phyloP scores from a whole-genome alignment of 2,797 vertebrate genomes.

The Malurus leucopterus region DNA sequence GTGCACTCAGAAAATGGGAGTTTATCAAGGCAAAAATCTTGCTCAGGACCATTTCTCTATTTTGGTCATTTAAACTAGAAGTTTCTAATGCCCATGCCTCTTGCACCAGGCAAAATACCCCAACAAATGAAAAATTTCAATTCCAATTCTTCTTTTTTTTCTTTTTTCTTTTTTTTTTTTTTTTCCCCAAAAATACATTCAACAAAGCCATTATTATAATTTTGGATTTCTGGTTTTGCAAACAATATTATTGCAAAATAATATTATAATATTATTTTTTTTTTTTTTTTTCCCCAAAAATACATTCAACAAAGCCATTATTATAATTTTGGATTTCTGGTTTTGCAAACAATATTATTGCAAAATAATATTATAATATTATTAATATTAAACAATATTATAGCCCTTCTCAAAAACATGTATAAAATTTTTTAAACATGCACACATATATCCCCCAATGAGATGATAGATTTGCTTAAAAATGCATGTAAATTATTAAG shows the following conservation, averaged over 20 bases:
- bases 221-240: not conserved
- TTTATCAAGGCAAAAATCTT: not conserved
- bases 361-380: no score
- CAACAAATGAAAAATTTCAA: not conserved
- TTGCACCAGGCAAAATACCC: accelerated
- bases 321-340: not conserved
- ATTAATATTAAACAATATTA: not conserved
- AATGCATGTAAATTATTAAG: not conserved
- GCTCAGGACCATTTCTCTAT: not conserved
- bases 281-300: not conserved
- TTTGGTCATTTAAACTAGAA: not conserved
- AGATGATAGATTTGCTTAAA: not conserved
- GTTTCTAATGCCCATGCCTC: not conserved
- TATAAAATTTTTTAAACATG: not conserved
- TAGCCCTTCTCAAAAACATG: not conserved
- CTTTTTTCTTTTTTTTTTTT: no score
- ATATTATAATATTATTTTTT: not conserved
- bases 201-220: not conserved
- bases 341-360: not conserved
- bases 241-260: not conserved
- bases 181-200: not conserved
- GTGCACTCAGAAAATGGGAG: not conserved
- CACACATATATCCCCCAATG: not conserved
- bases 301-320: not conserved
- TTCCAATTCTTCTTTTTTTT: not conserved